Conservation (phyloP, 2,113 vertebrate species). For the Brevimyrus niger region DNA sequence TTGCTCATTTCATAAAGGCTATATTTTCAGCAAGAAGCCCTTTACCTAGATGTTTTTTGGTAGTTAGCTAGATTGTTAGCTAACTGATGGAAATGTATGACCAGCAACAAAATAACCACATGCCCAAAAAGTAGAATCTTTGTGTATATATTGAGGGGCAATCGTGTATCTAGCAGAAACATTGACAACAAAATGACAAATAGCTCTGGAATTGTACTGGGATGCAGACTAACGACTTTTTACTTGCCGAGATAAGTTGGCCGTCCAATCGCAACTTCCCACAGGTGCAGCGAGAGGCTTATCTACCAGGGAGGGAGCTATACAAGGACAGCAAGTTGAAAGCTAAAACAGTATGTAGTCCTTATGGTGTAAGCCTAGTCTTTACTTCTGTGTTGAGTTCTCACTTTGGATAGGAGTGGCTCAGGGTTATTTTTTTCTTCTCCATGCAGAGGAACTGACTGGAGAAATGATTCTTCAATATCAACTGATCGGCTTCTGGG, state of each 20-base stretch:
- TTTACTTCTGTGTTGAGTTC: not conserved
- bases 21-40: not conserved
- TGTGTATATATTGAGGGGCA: not conserved
- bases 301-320: not conserved
- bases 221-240: not conserved
- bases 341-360: not conserved
- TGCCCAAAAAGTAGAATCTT: not conserved
- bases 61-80: not conserved
- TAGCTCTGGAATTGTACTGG: not conserved
- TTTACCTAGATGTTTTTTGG: not conserved
- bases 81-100: not conserved
- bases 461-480: not conserved
- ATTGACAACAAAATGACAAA: not conserved
- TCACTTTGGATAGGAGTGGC: not conserved
- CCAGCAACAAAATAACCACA: not conserved
- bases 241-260: not conserved
- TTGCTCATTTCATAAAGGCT: not conserved
- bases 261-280: not conserved
- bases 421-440: not conserved
- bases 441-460: not conserved
- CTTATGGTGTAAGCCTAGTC: not conserved
- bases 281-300: not conserved
- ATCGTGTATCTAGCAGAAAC: not conserved
- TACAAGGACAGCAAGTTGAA: not conserved
- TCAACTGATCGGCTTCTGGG: not conserved